A percentile compares a stretch with the other conserved stretches of the same genome.
Evolutionary conservation across 2,113 vertebrate species (phyloP).

Genomic region (Chloroceryle aenea): DNA sequence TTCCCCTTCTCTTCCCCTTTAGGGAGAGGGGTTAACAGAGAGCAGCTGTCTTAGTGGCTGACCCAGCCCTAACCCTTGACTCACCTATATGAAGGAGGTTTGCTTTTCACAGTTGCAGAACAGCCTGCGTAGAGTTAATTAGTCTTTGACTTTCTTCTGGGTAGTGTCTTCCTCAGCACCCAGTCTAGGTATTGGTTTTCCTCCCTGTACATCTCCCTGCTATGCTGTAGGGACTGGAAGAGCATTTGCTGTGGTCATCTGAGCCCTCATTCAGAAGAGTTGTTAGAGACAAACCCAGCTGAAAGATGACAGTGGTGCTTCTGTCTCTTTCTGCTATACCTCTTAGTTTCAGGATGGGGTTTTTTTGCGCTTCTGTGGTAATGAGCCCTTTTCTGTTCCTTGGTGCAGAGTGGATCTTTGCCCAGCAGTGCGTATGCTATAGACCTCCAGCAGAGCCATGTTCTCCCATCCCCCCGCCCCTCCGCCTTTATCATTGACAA

Average conservation of each 20-base stretch:
- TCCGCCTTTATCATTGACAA: fast-evolving
- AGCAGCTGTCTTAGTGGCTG: no score
- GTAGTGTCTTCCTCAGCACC: neutral
- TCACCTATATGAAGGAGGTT: neutral
- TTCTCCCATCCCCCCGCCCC: neutral
- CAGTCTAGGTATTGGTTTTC: neutral
- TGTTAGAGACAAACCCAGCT: neutral
- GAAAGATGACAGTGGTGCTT: fast-evolving
- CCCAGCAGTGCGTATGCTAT: fast-evolving
- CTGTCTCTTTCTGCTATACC: neutral
- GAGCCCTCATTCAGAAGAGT: neutral
- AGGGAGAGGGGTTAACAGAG: neutral
- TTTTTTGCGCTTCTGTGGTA: neutral
- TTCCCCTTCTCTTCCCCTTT: neutral
- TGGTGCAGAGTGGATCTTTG: neutral
- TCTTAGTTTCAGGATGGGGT: neutral
- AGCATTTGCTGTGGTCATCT: fast-evolving
- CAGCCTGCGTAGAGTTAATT: neutral
- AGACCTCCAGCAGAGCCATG: neutral
- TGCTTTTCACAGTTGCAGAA: neutral
- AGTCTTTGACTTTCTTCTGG: neutral
- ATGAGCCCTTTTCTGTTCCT: neutral
- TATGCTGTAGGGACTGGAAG: fast-evolving
- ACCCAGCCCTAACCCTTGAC: no score
- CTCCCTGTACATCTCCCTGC: neutral